A percentile compares a stretch with the other conserved stretches of the same genome.
phyloP scores from a whole-genome alignment of 2,113 vertebrate genomes.

The Siniperca chuatsi region DNA sequence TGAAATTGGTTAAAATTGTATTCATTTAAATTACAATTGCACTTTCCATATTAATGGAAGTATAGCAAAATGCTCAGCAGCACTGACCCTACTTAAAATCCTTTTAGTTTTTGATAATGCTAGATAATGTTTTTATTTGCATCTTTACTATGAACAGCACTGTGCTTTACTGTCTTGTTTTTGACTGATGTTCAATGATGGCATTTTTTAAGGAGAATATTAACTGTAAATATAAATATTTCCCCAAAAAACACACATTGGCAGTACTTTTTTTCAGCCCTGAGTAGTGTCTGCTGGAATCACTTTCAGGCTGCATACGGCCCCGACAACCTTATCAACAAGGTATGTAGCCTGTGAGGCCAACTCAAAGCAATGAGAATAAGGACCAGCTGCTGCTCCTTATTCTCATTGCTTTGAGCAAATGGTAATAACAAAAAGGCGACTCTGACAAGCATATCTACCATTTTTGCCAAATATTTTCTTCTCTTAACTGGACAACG shows the following conservation, averaged over 20 bases:
- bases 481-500: neutral
- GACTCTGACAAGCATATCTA: neutral
- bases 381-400: neutral
- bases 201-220: no score
- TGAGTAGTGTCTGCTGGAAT: neutral
- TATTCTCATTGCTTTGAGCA: neutral
- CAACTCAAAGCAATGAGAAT: neutral
- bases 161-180: no score
- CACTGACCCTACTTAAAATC: no score
- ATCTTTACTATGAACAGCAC: no score
- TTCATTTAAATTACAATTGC: neutral
- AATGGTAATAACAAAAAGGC: neutral
- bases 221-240: no score
- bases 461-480: neutral
- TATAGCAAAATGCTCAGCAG: neutral
- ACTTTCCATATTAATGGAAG: neutral
- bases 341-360: neutral
- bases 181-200: no score
- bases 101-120: no score
- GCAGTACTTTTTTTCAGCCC: no score
- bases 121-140: no score
- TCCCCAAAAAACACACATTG: no score
- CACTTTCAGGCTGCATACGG: neutral
- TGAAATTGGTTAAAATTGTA: neutral
- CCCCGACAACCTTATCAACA: neutral